Evolutionary conservation across 2,113 vertebrate species (phyloP).

Genomic region (Trachemys scripta): DNA sequence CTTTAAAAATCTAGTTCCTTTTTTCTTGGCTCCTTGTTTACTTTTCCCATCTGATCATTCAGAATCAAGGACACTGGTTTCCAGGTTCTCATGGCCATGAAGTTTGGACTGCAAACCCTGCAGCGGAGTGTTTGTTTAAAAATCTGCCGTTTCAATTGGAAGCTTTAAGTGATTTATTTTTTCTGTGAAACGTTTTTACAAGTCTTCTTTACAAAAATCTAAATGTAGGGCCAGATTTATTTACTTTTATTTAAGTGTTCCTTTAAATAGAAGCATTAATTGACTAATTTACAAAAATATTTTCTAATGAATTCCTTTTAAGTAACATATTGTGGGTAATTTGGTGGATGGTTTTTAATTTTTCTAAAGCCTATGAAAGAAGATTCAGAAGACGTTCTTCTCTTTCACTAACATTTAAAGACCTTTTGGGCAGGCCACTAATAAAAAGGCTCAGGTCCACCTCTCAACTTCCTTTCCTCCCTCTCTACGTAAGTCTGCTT

Average conservation of each 20-base stretch:
- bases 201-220: background rate
- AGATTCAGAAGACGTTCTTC: no score
- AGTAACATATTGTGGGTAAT: background rate
- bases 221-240: background rate
- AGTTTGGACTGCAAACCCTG: rapidly evolving
- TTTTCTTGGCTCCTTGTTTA: background rate
- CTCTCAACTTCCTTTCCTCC: background rate
- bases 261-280: background rate
- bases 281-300: background rate
- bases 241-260: background rate
- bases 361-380: background rate
- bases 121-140: background rate
- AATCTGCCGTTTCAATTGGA: background rate
- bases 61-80: background rate
- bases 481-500: background rate
- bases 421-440: no score
- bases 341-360: background rate
- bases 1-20: rapidly evolving
- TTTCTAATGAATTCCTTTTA: background rate
- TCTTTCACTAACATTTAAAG: no score
- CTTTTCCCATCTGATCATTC: background rate
- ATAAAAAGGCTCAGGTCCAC: background rate
- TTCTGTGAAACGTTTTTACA: background rate
- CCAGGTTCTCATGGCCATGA: background rate
- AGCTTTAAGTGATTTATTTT: background rate